phyloP scores from a whole-genome alignment of 2,888 invertebrate genomes.

The Branchellion lobata region DNA sequence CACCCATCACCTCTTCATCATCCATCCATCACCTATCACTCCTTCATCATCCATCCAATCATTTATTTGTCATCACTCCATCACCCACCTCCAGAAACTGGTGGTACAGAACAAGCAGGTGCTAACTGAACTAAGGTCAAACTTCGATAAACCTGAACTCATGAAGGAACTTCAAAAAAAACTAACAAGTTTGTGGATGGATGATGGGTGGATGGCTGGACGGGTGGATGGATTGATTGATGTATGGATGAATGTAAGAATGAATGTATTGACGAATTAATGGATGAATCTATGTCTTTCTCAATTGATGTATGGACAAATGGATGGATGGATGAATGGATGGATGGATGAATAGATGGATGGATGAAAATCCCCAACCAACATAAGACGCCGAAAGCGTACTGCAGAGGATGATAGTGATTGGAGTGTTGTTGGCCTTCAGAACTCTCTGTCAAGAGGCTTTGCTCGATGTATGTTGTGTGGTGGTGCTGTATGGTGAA shows the following conservation, averaged over 20 bases:
- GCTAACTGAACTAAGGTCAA: slow-evolving; percentile 82
- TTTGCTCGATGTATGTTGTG: slow-evolving; percentile 64
- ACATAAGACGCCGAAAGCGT: slow-evolving; percentile 82
- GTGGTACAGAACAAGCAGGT: slow-evolving; percentile 90
- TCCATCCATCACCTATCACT: neutral
- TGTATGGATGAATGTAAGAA: too few relatives aligned
- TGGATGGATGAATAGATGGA: neutral
- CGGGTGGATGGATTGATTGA: too few relatives aligned
- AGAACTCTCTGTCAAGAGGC: slow-evolving; percentile 90
- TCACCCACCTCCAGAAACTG: slow-evolving; percentile 66
- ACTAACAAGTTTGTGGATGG: slow-evolving; percentile 68
- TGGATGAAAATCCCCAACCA: too few relatives aligned
- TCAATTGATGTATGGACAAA: neutral
- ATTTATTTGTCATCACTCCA: too few relatives aligned
- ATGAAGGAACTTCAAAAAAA: slow-evolving; percentile 86
- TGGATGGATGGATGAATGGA: too few relatives aligned
- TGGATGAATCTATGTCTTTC: neutral
- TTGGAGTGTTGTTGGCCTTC: slow-evolving; percentile 95
- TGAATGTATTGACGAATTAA: too few relatives aligned
- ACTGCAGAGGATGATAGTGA: slow-evolving; percentile 91
- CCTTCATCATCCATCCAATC: neutral
- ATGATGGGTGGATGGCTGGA: too few relatives aligned
- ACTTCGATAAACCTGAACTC: slow-evolving; percentile 95
- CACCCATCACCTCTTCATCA: too few relatives aligned
- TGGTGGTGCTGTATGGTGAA: neutral